A percentile compares a stretch with the other conserved stretches of the same genome.
These are phyloP conservation scores for Festucalex cinctus DNA, from an alignment of 2,113 vertebrate genomes.

Conservation along the genomic window DNA sequence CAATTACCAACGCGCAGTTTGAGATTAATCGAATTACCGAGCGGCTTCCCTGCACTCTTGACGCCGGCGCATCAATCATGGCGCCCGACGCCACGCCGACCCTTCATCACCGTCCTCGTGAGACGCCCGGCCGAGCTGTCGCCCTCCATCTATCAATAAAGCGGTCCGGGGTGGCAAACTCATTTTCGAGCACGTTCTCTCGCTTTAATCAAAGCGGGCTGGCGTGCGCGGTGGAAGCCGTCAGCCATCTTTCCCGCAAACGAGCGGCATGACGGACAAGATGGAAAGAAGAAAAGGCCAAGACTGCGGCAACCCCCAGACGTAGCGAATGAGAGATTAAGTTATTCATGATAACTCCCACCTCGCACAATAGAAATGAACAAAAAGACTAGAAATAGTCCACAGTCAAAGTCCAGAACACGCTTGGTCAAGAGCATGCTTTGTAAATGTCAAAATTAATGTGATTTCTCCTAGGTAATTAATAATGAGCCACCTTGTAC, in stretches of 20 bases:
- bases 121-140: slow-evolving; percentile 59
- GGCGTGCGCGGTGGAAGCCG: slow-evolving; percentile 19
- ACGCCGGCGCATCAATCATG: slow-evolving; percentile 68
- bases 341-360: slow-evolving; percentile 25
- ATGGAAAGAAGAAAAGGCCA: slow-evolving; percentile 5
- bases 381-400: no score
- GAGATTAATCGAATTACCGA: slow-evolving; percentile 73
- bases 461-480: no score
- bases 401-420: no score
- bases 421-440: no score
- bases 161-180: slow-evolving; percentile 52
- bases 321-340: slow-evolving; percentile 3
- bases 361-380: no score
- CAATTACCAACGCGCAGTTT: slow-evolving; percentile 71
- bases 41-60: slow-evolving; percentile 59
- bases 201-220: slow-evolving; percentile 60
- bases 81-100: slow-evolving; percentile 14
- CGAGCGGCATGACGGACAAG: slow-evolving; percentile 5
- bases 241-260: slow-evolving; percentile 29
- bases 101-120: slow-evolving; percentile 63
- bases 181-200: slow-evolving; percentile 61
- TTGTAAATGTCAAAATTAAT: no score
- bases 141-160: slow-evolving; percentile 69
- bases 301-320: background rate
- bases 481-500: no score